Percentiles rank a stretch among this genome's conserved stretches.
Conservation (phyloP, 2,888 invertebrate genomes). For the Pinctada fucata region DNA sequence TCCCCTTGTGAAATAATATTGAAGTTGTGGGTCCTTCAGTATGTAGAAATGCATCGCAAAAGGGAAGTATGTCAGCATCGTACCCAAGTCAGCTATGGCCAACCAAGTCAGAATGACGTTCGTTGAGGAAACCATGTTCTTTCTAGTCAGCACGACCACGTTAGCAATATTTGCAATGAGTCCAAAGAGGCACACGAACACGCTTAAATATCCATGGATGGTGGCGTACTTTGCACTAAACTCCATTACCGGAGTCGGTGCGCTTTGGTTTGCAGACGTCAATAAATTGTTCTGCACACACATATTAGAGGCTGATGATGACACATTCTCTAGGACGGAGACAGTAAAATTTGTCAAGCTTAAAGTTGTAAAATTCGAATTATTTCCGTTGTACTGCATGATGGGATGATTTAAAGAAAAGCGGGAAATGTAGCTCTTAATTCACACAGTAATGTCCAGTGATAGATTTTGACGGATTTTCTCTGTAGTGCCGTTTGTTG, state of each 20-base stretch:
- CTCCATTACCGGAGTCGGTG: conserved; percentile 41
- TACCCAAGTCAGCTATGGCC: conserved; percentile 92
- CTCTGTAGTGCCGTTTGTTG: neutral
- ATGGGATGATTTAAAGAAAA: neutral
- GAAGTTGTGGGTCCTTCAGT: conserved; percentile 59
- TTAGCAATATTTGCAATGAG: conserved; percentile 93
- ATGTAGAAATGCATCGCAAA: conserved; percentile 85
- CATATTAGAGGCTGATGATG: neutral
- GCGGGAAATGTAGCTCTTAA: too few relatives aligned
- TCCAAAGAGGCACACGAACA: conserved; percentile 92
- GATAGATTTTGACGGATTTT: too few relatives aligned
- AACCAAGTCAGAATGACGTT: conserved; percentile 91
- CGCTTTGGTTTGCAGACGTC: conserved; percentile 22
- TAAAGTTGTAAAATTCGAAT: neutral
- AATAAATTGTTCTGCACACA: neutral
- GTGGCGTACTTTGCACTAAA: conserved; percentile 64
- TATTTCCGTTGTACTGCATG: neutral
- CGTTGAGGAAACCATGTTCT: conserved; percentile 93
- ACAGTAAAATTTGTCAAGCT: neutral
- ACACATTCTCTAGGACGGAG: neutral
- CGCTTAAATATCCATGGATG: conserved; percentile 90
- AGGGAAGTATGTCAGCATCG: conserved; percentile 92
- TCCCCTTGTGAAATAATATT: conserved; percentile 65
- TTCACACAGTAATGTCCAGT: too few relatives aligned
- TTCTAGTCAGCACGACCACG: conserved; percentile 91